phyloP scores from a whole-genome alignment of 1,140 invertebrate species.

The Rhynchophorus ferrugineus region DNA sequence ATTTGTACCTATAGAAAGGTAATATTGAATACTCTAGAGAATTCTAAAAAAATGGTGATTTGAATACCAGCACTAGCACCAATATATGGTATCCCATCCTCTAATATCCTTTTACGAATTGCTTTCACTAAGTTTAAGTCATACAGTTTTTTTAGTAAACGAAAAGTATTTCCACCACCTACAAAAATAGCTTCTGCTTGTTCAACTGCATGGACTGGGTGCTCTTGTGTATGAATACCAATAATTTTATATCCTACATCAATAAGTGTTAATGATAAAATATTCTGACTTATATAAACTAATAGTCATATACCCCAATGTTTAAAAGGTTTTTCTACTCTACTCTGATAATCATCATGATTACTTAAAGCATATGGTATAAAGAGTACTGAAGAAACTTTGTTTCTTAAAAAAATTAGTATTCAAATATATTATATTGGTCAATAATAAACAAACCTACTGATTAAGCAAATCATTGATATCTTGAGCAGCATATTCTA shows the following conservation, averaged over 20 bases:
- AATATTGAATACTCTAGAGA: too few relatives aligned
- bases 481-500: constrained; percentile 59
- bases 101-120: constrained; percentile 55
- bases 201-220: constrained; percentile 51
- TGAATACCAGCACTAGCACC: constrained; percentile 70
- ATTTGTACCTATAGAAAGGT: constrained; percentile 53
- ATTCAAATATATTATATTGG: neutral
- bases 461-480: constrained; percentile 54
- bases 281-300: too few relatives aligned
- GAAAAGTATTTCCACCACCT: constrained; percentile 77
- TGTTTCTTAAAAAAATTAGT: constrained; percentile 45
- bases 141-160: constrained; percentile 63
- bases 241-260: constrained; percentile 47
- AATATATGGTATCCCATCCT: constrained; percentile 64
- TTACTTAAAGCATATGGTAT: constrained; percentile 66
- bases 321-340: constrained; percentile 51
- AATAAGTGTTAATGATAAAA: constrained; percentile 21
- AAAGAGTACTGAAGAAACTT: constrained; percentile 62
- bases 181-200: constrained; percentile 65
- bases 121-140: constrained; percentile 57
- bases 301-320: constrained; percentile 48
- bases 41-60: too few relatives aligned
- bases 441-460: constrained; percentile 42
- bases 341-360: constrained; percentile 59
- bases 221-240: constrained; percentile 53